Evolutionary conservation across 2,888 invertebrate species (phyloP).

Genomic region (Hoplodrina blanda): DNA sequence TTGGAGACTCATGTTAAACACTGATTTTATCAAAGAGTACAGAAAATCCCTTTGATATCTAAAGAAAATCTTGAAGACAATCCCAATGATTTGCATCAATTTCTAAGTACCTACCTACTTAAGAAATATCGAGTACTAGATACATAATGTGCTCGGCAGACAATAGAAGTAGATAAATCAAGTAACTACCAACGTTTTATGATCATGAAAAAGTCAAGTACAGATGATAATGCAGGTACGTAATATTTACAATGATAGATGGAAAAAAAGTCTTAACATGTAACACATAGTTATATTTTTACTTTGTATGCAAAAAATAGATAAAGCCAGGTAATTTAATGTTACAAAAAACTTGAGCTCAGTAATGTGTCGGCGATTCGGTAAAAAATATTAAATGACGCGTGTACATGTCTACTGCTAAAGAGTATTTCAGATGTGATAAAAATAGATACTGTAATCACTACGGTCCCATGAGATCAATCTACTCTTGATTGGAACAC

Average conservation of each 20-base stretch:
- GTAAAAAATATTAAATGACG: not conserved
- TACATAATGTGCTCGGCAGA: slow-evolving; percentile 22
- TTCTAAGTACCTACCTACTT: slow-evolving; percentile 6
- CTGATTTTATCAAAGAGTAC: not conserved
- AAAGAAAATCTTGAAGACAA: slow-evolving; percentile 7
- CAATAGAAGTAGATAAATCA: slow-evolving; percentile 24
- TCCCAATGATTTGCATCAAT: slow-evolving; percentile 8
- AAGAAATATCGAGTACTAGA: slow-evolving; percentile 24
- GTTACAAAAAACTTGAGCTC: not conserved
- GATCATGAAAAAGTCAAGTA: slow-evolving; percentile 17
- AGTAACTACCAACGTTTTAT: slow-evolving; percentile 3
- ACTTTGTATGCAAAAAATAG: not conserved
- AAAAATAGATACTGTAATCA: no score
- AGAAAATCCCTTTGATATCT: slow-evolving; percentile 10
- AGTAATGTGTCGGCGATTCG: not conserved
- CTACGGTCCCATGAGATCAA: no score
- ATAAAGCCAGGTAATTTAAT: not conserved
- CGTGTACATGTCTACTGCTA: no score
- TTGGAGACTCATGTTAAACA: slow-evolving; percentile 3
- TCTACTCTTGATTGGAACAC: no score
- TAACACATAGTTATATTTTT: not conserved
- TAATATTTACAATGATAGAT: not conserved
- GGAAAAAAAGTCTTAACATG: not conserved
- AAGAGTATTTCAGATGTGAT: not conserved
- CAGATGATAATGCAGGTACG: not conserved